These are phyloP conservation scores for Heliangelus exortis DNA, from an alignment of 2,797 vertebrate species.

Conservation along the genomic window DNA sequence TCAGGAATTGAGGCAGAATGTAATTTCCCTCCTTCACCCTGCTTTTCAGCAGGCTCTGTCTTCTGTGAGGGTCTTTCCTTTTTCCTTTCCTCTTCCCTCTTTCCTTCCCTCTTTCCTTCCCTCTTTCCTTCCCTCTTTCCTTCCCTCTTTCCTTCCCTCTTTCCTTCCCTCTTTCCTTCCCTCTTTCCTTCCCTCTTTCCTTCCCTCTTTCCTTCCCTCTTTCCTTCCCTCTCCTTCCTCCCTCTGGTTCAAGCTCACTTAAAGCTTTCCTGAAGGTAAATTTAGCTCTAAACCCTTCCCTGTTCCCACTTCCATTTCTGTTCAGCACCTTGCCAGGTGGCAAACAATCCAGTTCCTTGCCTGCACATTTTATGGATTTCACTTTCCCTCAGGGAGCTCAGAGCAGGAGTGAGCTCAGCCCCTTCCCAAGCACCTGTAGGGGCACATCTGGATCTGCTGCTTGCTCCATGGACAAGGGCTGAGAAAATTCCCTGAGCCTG, in stretches of 20 bases:
- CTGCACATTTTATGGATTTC: not conserved
- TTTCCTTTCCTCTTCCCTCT: not conserved
- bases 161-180: no score
- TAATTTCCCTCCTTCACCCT: not conserved
- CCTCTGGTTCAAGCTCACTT: not conserved
- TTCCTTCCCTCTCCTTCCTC: no score
- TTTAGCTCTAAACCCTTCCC: constrained; percentile 16
- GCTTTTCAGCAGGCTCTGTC: not conserved
- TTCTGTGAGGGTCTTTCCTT: not conserved
- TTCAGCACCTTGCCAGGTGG: not conserved
- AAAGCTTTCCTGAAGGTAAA: not conserved
- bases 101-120: no score
- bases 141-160: no score
- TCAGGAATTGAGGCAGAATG: not conserved
- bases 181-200: no score
- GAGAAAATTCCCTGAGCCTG: accelerated
- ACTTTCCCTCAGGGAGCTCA: not conserved
- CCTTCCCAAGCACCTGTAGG: not conserved
- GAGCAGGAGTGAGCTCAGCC: not conserved
- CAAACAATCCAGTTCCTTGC: accelerated
- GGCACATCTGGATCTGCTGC: not conserved
- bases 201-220: no score
- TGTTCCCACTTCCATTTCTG: not conserved
- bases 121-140: no score
- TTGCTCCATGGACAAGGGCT: accelerated